phyloP scores from a whole-genome alignment of 2,797 vertebrate genomes.

The Cossypha dichroa region DNA sequence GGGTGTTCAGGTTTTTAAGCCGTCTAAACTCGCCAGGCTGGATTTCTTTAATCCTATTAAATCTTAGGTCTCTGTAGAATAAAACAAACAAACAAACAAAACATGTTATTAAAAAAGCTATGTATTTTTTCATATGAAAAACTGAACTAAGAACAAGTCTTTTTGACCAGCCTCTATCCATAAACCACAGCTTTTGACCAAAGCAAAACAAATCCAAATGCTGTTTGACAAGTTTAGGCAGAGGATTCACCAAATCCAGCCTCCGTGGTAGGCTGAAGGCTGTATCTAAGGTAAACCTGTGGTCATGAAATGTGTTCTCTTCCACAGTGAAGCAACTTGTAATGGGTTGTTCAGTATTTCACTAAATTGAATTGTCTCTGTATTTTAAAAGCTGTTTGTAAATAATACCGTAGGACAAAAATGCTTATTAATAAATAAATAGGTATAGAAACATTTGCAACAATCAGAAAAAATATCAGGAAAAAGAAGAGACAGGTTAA shows the following conservation, averaged over 20 bases:
- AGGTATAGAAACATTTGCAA: neutral
- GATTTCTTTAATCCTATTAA: slow-evolving; percentile 98
- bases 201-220: neutral
- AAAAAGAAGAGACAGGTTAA: neutral
- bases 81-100: neutral
- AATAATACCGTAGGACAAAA: neutral
- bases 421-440: neutral
- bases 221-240: neutral
- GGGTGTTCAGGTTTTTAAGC: slow-evolving; percentile 90
- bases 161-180: neutral
- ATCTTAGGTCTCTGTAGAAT: slow-evolving; percentile 89
- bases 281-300: neutral
- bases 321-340: neutral
- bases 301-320: neutral
- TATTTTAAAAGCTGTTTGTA: neutral
- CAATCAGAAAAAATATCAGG: neutral
- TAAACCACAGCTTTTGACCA: neutral
- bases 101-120: neutral
- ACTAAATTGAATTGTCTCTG: neutral
- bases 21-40: slow-evolving; percentile 88
- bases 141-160: neutral
- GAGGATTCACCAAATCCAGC: neutral
- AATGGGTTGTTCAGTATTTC: neutral
- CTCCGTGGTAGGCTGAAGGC: neutral
- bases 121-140: neutral